phyloP scores from a whole-genome alignment of 1,140 invertebrate species.

The Ceratina calcarata region DNA sequence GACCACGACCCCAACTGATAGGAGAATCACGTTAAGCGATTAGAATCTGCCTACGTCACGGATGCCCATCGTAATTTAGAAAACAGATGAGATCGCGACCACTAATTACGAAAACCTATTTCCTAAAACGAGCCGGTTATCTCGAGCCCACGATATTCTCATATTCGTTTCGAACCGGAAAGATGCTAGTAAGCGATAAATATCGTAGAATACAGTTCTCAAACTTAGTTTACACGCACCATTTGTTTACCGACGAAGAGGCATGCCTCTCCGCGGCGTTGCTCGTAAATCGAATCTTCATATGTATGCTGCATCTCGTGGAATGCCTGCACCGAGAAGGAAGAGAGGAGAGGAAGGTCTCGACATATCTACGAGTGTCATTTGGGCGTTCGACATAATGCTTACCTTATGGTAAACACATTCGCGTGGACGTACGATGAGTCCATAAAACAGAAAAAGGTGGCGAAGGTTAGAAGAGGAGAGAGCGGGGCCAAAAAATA shows the following conservation, averaged over 20 bases:
- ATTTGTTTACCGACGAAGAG: slow-evolving; percentile 2
- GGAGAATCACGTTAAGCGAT: slow-evolving; percentile 17
- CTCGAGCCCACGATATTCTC: background rate
- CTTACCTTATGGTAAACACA: slow-evolving; percentile 61
- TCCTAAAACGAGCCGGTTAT: background rate
- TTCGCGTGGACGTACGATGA: slow-evolving; percentile 52
- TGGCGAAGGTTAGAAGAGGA: background rate
- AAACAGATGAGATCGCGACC: background rate
- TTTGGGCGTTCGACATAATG: slow-evolving; percentile 55
- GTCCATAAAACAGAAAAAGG: slow-evolving; percentile 61
- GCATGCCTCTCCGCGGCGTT: background rate
- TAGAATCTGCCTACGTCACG: background rate
- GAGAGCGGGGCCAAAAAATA: background rate
- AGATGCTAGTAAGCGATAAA: background rate
- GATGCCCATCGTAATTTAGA: background rate
- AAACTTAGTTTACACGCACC: background rate
- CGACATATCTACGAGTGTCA: slow-evolving; percentile 54
- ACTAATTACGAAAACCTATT: background rate
- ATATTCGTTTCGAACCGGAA: background rate
- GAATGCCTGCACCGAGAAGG: slow-evolving; percentile 8
- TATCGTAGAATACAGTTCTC: slow-evolving; percentile 11
- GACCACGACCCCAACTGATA: background rate
- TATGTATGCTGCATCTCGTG: slow-evolving; percentile 3
- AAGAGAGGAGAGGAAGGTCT: background rate
- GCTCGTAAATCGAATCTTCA: slow-evolving; percentile 36